Evolutionary conservation across 1,140 invertebrate genomes (phyloP), one percentile per base, ranked within the genome.

Genomic region (Aphaenogaster floridana): DNA sequence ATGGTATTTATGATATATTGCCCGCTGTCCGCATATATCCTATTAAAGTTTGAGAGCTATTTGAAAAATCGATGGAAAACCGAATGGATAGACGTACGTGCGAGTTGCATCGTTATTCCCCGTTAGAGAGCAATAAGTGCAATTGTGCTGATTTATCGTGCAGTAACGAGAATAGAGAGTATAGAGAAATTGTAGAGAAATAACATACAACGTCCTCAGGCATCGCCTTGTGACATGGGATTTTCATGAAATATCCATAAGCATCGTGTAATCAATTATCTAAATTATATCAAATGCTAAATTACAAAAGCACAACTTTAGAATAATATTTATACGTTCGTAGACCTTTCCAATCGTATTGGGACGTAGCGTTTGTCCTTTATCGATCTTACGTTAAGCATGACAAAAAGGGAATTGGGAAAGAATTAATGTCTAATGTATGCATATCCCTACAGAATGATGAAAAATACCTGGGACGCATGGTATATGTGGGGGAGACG

Each of bases 291-390:
- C 80, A 15, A 86, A 79, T 72, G 68, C 69, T 86, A 69, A 74
- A 68, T 89, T 89, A 64, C 59, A 78, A 79, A 68, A 76, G 66
- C 61, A 86, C 74, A 81, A 90, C 57, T 91, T 91, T 59, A 83
- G 71, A 77, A 61, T 84, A 85, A 90, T 42, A 57, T 84, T 61
- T 76, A 68, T 69, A 54, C 48, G 86, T 87, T 87, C 83, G 74
- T 92, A 92, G 90, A 90, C 61, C 91, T 92, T 92, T 92, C 86
- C 91, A 91, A 91, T 91, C 48, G 28, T 52, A 91, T 79, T 81
- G 64, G 57, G 57, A 86, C 39, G 66, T 28, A 28, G 28, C 59
- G 48, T 81, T 36, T 45, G 83, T 87, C 57, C 57, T 61, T 66
- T 63, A 61, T 88, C 72, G 72, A 59, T 36, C 77, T 87, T 36